Percentiles rank a stretch among this genome's conserved stretches.
These are phyloP conservation scores for Thecocarcelia acutangulata DNA, from an alignment of 2,888 invertebrate species.

Conservation along the genomic window DNA sequence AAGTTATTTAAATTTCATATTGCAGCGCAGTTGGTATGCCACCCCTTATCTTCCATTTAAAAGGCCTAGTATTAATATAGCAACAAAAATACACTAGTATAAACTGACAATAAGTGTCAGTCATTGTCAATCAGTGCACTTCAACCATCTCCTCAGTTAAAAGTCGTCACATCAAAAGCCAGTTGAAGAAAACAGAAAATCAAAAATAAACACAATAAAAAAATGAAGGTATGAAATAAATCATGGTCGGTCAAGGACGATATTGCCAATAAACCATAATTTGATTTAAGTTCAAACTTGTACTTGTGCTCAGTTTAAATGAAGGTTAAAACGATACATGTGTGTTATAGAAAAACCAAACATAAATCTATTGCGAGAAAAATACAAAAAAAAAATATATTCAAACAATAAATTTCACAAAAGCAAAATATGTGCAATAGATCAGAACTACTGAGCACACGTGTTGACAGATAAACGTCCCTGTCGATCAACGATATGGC, in stretches of 20 bases:
- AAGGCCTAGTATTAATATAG: slow-evolving; percentile 16
- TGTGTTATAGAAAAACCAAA: neutral
- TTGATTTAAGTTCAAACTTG: slow-evolving; percentile 10
- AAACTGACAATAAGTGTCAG: slow-evolving; percentile 45
- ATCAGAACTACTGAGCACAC: too few species aligned
- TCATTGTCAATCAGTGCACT: slow-evolving; percentile 59
- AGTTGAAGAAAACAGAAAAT: neutral
- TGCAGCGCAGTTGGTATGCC: too few species aligned
- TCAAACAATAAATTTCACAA: neutral
- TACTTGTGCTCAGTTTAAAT: neutral
- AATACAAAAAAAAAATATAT: neutral
- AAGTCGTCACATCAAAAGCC: slow-evolving; percentile 12
- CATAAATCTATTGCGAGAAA: neutral
- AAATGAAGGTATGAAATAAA: neutral
- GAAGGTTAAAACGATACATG: neutral
- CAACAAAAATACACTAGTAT: neutral
- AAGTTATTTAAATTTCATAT: too few species aligned
- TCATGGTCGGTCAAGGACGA: slow-evolving; percentile 31
- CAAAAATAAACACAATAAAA: neutral
- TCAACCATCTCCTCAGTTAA: slow-evolving; percentile 5
- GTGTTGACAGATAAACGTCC: too few species aligned
- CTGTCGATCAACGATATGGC: too few species aligned
- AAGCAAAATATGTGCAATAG: too few species aligned
- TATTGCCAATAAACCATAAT: slow-evolving; percentile 18
- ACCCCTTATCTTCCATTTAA: neutral